A percentile compares a stretch with the other conserved stretches of the same genome.
Evolutionary conservation across 2,797 vertebrate species (phyloP).

Genomic region (Chelonia mydas): DNA sequence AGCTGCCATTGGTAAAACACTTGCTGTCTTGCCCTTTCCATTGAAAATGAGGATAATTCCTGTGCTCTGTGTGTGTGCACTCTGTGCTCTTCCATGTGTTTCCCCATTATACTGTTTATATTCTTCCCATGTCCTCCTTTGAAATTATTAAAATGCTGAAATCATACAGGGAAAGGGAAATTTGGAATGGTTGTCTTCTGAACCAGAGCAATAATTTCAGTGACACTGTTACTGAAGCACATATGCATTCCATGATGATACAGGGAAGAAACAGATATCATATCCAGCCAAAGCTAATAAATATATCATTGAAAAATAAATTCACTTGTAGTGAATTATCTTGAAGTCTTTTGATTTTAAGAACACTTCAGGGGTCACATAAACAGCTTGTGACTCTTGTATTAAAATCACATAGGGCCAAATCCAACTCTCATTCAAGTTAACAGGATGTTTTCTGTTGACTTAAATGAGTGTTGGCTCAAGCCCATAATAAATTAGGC

Average conservation of each 20-base stretch:
- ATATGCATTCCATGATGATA: neutral
- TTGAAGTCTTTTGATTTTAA: neutral
- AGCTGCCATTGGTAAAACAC: neutral
- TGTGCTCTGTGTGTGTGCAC: neutral
- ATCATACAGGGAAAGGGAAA: neutral
- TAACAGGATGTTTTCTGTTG: neutral
- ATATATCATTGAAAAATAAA: neutral
- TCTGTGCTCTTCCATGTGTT: neutral
- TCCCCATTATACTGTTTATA: neutral
- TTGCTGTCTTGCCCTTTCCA: neutral
- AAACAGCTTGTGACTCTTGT: neutral
- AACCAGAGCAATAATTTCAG: neutral
- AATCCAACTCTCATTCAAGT: neutral
- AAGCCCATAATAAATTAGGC: neutral
- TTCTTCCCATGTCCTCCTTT: neutral
- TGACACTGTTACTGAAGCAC: neutral
- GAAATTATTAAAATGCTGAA: conserved; percentile 1
- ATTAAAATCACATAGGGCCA: neutral
- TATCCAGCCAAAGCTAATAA: neutral
- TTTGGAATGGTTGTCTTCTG: neutral
- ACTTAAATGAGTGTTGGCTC: neutral
- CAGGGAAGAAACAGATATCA: neutral
- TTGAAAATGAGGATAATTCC: neutral
- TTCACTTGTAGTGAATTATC: neutral
- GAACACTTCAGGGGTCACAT: neutral